Conservation (phyloP, 2,113 vertebrate genomes). For the crab-eating macaque (Macaca fascicularis) region DNA sequence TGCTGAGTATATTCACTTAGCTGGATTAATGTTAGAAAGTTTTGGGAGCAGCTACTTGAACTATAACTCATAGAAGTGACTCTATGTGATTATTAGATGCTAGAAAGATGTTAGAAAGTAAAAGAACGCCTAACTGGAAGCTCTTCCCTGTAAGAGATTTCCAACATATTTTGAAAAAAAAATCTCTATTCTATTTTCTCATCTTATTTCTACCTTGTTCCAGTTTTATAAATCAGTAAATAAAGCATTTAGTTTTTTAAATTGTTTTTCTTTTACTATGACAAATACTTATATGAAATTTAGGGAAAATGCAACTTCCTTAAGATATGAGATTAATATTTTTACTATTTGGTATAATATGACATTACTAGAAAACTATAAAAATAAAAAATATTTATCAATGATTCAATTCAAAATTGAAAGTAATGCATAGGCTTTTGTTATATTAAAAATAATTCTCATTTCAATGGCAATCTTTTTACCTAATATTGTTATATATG, state of each 20-base stretch:
- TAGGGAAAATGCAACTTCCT: background rate
- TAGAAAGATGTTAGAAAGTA: background rate
- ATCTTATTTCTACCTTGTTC: background rate
- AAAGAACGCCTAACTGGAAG: background rate
- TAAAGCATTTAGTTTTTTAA: background rate
- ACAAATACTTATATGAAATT: background rate
- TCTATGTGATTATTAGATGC: background rate
- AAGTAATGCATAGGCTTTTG: background rate
- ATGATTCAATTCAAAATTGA: background rate
- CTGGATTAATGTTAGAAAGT: background rate
- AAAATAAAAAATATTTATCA: background rate
- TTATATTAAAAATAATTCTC: background rate
- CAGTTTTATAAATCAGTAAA: background rate
- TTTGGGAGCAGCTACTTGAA: background rate
- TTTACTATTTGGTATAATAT: background rate
- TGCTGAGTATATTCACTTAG: background rate
- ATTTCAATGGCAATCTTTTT: background rate
- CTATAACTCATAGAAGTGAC: conserved; percentile 46
- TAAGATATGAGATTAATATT: background rate
- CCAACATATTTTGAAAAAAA: background rate
- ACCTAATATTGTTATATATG: background rate
- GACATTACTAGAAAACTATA: background rate
- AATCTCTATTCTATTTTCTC: background rate
- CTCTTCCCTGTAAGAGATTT: conserved; percentile 1
- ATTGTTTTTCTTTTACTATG: background rate